Percentiles rank a stretch among this genome's conserved stretches.
These are phyloP conservation scores for Heliconius hewitsoni DNA, from an alignment of 1,140 invertebrate genomes.

Conservation along the genomic window DNA sequence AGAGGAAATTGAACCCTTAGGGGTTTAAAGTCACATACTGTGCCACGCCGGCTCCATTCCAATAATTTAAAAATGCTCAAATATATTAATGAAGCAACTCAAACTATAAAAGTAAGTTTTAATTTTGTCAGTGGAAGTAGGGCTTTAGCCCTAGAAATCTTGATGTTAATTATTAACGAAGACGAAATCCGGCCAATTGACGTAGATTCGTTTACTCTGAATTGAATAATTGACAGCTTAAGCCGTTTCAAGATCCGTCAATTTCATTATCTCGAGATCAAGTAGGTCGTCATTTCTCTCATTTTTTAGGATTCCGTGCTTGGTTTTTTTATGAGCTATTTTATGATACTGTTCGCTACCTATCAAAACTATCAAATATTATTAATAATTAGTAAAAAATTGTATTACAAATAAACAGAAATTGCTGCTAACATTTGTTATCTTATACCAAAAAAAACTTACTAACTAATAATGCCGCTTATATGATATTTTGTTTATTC, in stretches of 20 bases:
- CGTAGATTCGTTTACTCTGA: constrained; percentile 29
- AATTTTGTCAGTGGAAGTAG: neutral
- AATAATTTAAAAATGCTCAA: neutral
- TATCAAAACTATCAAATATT: neutral
- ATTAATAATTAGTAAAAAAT: too few relatives aligned
- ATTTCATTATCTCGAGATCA: constrained; percentile 26
- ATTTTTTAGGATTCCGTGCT: constrained; percentile 1
- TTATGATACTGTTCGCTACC: neutral
- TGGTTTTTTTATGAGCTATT: neutral
- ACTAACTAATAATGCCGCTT: too few relatives aligned
- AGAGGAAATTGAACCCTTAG: too few relatives aligned
- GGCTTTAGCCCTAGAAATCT: constrained; percentile 24
- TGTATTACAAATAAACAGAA: too few relatives aligned
- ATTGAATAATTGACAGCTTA: constrained; percentile 36
- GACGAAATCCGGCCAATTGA: constrained; percentile 31
- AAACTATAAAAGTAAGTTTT: neutral
- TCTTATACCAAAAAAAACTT: too few relatives aligned
- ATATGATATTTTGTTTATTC: too few relatives aligned
- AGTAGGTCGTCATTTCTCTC: constrained; percentile 13
- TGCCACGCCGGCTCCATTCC: too few relatives aligned
- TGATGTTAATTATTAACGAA: constrained; percentile 35
- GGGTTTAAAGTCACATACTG: too few relatives aligned
- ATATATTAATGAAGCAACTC: neutral
- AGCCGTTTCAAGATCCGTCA: constrained; percentile 26
- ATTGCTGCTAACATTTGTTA: too few relatives aligned